A percentile compares a stretch with the other conserved stretches of the same genome.
These are phyloP conservation scores for Diploscapter pachys DNA, from an alignment of 1,140 invertebrate genomes.

Conservation along the genomic window DNA sequence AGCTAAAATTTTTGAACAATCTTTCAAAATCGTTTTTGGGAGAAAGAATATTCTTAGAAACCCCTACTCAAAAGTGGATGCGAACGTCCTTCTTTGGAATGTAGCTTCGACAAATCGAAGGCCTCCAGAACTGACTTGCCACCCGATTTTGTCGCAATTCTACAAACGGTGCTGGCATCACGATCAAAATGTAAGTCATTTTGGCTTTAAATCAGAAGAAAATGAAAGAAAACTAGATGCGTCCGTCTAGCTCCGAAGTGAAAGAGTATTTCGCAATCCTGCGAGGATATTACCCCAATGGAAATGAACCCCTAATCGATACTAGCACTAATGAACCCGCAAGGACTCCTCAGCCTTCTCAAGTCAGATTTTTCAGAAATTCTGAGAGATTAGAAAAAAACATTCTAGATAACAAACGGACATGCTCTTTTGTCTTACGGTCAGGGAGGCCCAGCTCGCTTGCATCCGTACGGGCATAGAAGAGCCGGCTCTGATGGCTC, in stretches of 20 bases:
- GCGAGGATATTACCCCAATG: conserved; percentile 18
- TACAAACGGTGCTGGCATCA: conserved; percentile 28
- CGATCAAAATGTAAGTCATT: background rate
- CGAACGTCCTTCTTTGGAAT: conserved; percentile 14
- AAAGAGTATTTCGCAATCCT: conserved; percentile 16
- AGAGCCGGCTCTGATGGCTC: conserved; percentile 11
- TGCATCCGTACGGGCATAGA: conserved; percentile 5
- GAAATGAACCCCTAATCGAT: conserved; percentile 14
- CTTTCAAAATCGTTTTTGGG: background rate
- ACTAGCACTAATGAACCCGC: conserved; percentile 7
- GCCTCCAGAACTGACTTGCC: conserved; percentile 13
- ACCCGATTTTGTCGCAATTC: conserved; percentile 19
- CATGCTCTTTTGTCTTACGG: background rate
- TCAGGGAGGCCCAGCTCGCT: conserved; percentile 1
- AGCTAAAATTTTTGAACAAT: background rate
- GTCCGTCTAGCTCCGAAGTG: conserved; percentile 11
- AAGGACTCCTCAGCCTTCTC: conserved; percentile 21
- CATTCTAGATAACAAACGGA: background rate
- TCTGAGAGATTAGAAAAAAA: background rate
- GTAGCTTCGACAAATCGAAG: conserved; percentile 6
- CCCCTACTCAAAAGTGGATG: background rate
- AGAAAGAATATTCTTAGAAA: background rate
- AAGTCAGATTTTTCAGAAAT: background rate
- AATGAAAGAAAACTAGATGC: background rate
- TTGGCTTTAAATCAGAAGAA: conserved; percentile 1